Evolutionary conservation across 2,888 invertebrate species (phyloP), one percentile per base, ranked within the genome.

Genomic region (Tetragnatha montana): DNA sequence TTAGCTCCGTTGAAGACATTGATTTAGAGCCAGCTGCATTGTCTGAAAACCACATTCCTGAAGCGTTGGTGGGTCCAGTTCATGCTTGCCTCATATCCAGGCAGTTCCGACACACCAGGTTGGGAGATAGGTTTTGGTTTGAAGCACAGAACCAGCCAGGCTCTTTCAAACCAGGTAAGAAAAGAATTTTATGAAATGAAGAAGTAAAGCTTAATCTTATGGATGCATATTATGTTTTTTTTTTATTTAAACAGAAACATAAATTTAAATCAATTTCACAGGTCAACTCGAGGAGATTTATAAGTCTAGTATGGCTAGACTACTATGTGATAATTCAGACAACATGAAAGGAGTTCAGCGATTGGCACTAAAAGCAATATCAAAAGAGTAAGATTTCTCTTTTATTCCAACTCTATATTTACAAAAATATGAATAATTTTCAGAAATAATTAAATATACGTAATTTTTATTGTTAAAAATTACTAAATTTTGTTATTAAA

Each of bases 51-150:
- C 96, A 97, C 0, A 96, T 97, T 0, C 94, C 95, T 0, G 96
- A 96, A 0, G 97, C 96, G 0, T 93, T 97, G 2, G 96, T 97
- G 0, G 97, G 97, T 0, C 97, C 97, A 0, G 97, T 97, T 0
- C 97, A 97, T 92, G 97, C 97, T 50, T 98, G 97, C 93, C 96
- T 98, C 86, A 96, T 97, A 76, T 97, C 97, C 0, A 96, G 97
- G 92, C 97, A 97, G 93, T 97, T 97, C 93, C 95, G 95, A 12
- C 96, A 96, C 92, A 94, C 97, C 0, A 95, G 96, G 84, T 89
- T 91, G 47, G 93, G 93, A 0, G 93, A 93, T 91, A 91, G 93
- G 75, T 93, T 93, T 91, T 93, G 93, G 92, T 93, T 93, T 83
- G 93, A 93, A 91, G 92, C 92, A 88, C 73, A 84, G 51, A 83